These are phyloP conservation scores for Pterobdella sp. DNA, from an alignment of 2,888 invertebrate genomes.

Conservation along the genomic window DNA sequence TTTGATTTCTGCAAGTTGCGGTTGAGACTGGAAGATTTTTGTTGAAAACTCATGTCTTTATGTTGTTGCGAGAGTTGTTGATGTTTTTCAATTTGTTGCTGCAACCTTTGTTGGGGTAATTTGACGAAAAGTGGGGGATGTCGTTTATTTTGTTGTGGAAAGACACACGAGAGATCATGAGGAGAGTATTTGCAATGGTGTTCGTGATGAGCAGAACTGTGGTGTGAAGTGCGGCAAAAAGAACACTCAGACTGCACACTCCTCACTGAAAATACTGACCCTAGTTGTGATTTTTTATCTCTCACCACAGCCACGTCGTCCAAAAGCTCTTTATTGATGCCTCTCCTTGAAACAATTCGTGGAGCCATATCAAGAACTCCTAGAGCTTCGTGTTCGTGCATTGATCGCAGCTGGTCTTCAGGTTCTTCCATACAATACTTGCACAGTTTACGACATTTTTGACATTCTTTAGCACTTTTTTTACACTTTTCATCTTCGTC, in stretches of 20 bases:
- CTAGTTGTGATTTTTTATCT: neutral
- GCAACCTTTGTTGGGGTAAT: neutral
- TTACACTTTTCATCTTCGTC: neutral
- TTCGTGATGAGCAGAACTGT: no score
- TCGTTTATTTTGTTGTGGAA: neutral
- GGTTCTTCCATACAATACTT: neutral
- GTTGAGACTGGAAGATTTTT: constrained; percentile 24
- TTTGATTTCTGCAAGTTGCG: neutral
- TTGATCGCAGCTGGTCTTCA: neutral
- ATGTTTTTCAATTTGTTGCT: neutral
- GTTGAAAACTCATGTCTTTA: neutral
- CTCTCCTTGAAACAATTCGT: no score
- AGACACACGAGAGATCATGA: neutral
- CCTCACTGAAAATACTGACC: neutral
- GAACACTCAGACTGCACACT: constrained; percentile 13
- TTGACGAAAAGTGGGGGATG: constrained; percentile 10
- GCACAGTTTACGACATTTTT: neutral
- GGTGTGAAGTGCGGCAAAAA: neutral
- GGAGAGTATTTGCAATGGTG: neutral
- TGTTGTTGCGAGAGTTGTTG: neutral
- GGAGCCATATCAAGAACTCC: neutral
- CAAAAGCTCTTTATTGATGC: neutral
- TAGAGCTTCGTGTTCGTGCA: neutral
- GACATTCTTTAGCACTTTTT: neutral
- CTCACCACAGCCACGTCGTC: neutral